Evolutionary conservation across 2,888 invertebrate species (phyloP), one percentile per base, ranked within the genome.

Genomic region (Apotomis capreana): DNA sequence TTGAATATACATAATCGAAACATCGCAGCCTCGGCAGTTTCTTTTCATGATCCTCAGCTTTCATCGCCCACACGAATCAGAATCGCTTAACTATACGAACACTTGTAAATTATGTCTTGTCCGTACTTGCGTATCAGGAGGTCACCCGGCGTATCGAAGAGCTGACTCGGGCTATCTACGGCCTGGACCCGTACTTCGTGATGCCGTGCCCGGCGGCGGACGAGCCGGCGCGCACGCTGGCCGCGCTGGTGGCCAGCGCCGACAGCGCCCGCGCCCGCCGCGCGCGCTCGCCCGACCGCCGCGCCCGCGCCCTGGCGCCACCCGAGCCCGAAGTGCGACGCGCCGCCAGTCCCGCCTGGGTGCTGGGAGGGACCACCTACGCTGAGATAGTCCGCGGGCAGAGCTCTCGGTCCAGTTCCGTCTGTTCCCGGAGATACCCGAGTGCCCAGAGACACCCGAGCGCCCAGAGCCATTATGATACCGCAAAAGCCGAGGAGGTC

Each of bases 321-420:
- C 80, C 75, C 72, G 78, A 74, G 70, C 75, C 69, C 73, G 49
- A 9, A 3, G 77, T 77, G 73, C 75, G 70, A 74, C 92, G 95
- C 77, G 95, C 95, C 0, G 94, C 94, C 58, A 96, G 96, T 85
- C 96, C 96, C 13, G 95, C 96, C 84, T 97, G 96, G 96, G 85
- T 93, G 58, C 96, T 95, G 3, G 96, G 96, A 46, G 95, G 95
- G 37, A 95, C 96, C 62, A 95, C 96, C 61, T 97, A 97, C 86
- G 96, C 97, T 62, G 96, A 97, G 88, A 95, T 97, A 76, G 94
- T 97, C 74, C 94, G 95, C 78, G 96, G 97, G 91, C 81, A 82
- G 76, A 82, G 84, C 82, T 89, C 89, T 59, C 83, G 92, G 76
- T 89, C 91, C 74, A 87, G 88, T 82, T 87, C 92, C 62, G 81